Percentiles rank a stretch among this genome's conserved stretches.
phyloP scores from a whole-genome alignment of 2,113 vertebrate species.

The Muntiacus reevesi region DNA sequence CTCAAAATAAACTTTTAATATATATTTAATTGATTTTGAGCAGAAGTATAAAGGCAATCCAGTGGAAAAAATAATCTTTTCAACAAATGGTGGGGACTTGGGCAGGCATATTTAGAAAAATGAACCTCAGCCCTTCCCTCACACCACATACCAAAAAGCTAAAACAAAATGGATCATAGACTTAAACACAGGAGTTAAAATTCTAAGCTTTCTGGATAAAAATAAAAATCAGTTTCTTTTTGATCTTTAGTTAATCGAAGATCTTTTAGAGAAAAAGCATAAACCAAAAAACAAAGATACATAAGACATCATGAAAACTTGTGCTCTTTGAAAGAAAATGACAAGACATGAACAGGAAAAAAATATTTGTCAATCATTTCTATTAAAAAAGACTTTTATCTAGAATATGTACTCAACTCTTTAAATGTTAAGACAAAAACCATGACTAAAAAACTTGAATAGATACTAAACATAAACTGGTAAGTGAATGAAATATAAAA shows the following conservation, averaged over 20 bases:
- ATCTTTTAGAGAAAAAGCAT: background rate
- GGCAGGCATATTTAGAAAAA: background rate
- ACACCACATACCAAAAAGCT: background rate
- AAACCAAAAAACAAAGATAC: background rate
- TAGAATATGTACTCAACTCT: background rate
- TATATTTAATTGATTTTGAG: background rate
- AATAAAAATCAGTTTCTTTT: background rate
- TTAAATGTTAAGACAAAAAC: background rate
- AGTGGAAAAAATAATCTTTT: constrained; percentile 16
- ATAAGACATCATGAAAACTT: background rate
- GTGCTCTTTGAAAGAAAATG: background rate
- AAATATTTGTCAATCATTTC: background rate
- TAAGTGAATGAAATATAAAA: background rate
- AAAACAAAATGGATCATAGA: background rate
- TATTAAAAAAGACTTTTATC: background rate
- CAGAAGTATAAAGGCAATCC: background rate
- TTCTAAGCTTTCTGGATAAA: background rate
- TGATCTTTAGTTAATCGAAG: background rate
- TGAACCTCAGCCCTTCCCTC: background rate
- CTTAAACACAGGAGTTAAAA: background rate
- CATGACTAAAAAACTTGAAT: background rate
- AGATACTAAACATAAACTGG: background rate
- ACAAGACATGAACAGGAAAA: background rate
- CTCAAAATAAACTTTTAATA: background rate
- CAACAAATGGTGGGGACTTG: background rate